A percentile compares a stretch with the other conserved stretches of the same genome.
phyloP scores from a whole-genome alignment of 2,888 invertebrate genomes.

The Ormia ochracea region DNA sequence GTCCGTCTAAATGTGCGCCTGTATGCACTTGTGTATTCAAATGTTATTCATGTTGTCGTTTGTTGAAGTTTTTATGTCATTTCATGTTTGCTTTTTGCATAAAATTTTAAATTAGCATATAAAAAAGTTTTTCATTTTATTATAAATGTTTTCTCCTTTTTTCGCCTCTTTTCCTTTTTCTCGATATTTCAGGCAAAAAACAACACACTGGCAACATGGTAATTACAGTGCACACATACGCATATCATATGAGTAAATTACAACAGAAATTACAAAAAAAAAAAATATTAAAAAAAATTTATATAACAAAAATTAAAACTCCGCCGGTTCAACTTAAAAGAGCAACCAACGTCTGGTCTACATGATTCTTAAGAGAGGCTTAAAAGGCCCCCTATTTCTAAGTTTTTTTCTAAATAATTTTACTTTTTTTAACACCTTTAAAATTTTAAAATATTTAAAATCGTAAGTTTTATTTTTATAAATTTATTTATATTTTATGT shows the following conservation, averaged over 20 bases:
- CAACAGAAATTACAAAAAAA: conserved; percentile 12
- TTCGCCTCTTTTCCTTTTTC: background rate
- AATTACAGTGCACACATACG: conserved; percentile 64
- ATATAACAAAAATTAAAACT: conserved; percentile 1
- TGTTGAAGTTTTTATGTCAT: conserved; percentile 55
- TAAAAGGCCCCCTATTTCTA: too few species aligned
- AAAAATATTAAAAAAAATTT: background rate
- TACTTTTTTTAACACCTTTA: background rate
- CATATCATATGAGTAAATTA: conserved; percentile 60
- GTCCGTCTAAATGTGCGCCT: background rate
- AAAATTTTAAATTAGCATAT: conserved; percentile 56
- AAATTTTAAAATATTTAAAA: too few species aligned
- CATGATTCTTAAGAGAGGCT: background rate
- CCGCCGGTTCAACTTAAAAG: background rate
- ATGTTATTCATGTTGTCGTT: conserved; percentile 53
- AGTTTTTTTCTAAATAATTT: too few species aligned
- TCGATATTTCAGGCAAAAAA: background rate
- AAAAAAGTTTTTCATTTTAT: conserved; percentile 48
- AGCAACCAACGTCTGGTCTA: background rate
- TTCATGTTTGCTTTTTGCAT: conserved; percentile 42
- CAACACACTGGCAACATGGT: conserved; percentile 59
- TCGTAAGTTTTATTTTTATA: too few species aligned
- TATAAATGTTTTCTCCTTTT: background rate
- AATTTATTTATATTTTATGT: too few species aligned
- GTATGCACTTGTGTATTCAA: conserved; percentile 16